Evolutionary conservation across 2,888 invertebrate species (phyloP).

Genomic region (Sericinus montela): DNA sequence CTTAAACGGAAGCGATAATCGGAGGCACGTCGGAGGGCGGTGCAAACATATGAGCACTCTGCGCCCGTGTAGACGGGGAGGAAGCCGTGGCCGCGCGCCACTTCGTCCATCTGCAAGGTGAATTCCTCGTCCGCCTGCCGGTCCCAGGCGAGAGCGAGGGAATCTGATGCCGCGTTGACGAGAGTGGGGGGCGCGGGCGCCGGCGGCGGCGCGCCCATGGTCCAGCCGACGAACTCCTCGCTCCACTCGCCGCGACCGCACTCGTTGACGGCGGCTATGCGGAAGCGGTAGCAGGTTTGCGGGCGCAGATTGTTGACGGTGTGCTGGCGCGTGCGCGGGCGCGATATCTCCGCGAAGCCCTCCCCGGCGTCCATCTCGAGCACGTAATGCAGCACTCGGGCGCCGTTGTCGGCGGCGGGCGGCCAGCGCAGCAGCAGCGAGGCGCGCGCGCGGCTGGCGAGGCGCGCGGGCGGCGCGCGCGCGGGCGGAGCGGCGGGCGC

Average conservation of each 20-base stretch:
- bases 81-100: conserved; percentile 86
- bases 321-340: conserved; percentile 86
- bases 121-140: conserved; percentile 89
- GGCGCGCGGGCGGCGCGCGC: conserved; percentile 84
- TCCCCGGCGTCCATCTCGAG: conserved; percentile 88
- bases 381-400: conserved; percentile 86
- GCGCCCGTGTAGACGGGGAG: conserved; percentile 88
- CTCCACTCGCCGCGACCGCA: conserved; percentile 87
- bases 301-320: conserved; percentile 86
- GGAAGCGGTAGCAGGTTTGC: conserved; percentile 89
- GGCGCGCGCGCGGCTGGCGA: conserved; percentile 84
- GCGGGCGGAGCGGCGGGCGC: conserved; percentile 92
- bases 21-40: conserved; percentile 85
- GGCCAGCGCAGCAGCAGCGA: conserved; percentile 85
- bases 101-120: conserved; percentile 88
- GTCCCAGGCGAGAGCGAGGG: conserved; percentile 87
- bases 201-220: conserved; percentile 88
- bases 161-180: conserved; percentile 79
- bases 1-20: conserved; percentile 90
- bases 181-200: conserved; percentile 88
- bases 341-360: conserved; percentile 85
- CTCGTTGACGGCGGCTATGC: conserved; percentile 90
- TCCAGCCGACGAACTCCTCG: conserved; percentile 83
- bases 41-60: conserved; percentile 83
- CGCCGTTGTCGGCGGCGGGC: conserved; percentile 88